phyloP scores from a whole-genome alignment of 2,888 invertebrate genomes.

The Cetonia aurata region DNA sequence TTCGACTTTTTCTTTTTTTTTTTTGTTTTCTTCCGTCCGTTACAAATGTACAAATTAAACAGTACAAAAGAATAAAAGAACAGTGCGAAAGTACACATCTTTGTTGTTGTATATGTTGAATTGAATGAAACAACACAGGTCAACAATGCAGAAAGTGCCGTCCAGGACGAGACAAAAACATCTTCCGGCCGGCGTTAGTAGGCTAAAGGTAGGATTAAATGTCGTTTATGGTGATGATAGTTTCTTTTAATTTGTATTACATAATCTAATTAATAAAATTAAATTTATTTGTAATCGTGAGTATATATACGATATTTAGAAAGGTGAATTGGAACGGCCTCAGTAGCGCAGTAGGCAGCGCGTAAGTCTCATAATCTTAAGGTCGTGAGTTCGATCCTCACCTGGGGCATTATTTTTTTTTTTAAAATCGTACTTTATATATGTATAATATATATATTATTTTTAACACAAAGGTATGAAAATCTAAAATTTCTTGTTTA shows the following conservation, averaged over 20 bases:
- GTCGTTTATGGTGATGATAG: conserved; percentile 26
- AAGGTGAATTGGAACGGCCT: conserved; percentile 68
- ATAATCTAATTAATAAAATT: conserved; percentile 20
- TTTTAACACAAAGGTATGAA: too few relatives aligned
- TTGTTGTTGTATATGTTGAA: neutral
- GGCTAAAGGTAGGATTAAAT: conserved; percentile 44
- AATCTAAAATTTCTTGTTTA: too few relatives aligned
- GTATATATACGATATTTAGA: neutral
- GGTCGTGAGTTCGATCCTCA: conserved; percentile 97
- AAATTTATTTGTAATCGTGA: conserved; percentile 8
- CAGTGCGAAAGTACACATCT: conserved; percentile 18
- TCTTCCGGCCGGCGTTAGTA: conserved; percentile 41
- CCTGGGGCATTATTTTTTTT: conserved; percentile 77
- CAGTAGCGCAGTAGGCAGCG: conserved; percentile 91
- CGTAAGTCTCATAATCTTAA: conserved; percentile 94
- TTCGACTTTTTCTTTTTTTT: too few relatives aligned
- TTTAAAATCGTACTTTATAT: conserved; percentile 15
- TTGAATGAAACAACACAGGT: conserved; percentile 13
- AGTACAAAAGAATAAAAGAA: neutral
- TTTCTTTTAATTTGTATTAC: conserved; percentile 12
- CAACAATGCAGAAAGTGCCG: conserved; percentile 46
- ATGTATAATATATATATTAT: too few relatives aligned
- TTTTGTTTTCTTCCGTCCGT: neutral
- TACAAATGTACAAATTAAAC: neutral
- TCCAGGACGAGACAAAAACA: conserved; percentile 42